Evolutionary conservation across 2,888 invertebrate species (phyloP).

Genomic region (Cyrtodaria siliqua): DNA sequence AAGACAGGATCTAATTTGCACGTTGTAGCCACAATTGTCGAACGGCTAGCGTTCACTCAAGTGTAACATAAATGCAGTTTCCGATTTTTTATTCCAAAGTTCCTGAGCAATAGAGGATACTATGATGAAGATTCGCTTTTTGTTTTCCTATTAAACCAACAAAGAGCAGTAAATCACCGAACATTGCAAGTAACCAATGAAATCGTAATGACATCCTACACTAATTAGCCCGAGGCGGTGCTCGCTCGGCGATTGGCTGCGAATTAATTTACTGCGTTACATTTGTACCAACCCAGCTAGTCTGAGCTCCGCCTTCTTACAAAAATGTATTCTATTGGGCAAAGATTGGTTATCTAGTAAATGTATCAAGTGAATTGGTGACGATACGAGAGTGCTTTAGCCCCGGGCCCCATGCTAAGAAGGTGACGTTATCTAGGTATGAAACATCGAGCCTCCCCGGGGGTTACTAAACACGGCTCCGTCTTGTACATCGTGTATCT

Average conservation of each 20-base stretch:
- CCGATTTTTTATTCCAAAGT: constrained; percentile 34
- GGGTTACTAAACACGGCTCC: constrained; percentile 22
- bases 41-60: constrained; percentile 25
- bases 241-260: constrained; percentile 42
- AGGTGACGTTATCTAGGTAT: constrained; percentile 49
- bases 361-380: too few species aligned
- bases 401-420: constrained; percentile 32
- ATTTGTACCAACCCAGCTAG: constrained; percentile 31
- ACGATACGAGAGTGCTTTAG: not conserved
- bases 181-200: constrained; percentile 51
- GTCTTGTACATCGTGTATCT: constrained; percentile 19
- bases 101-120: constrained; percentile 23
- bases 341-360: not conserved
- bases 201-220: constrained; percentile 20
- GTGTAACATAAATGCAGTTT: constrained; percentile 39
- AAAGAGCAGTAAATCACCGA: constrained; percentile 60
- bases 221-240: constrained; percentile 55
- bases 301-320: constrained; percentile 47
- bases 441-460: constrained; percentile 22
- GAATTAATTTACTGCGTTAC: constrained; percentile 59
- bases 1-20: too few species aligned
- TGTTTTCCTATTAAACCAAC: constrained; percentile 53
- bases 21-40: too few species aligned
- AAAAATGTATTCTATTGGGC: not conserved
- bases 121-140: constrained; percentile 41